Evolutionary conservation across 2,888 invertebrate species (phyloP).

Genomic region (Lydus trimaculatus): DNA sequence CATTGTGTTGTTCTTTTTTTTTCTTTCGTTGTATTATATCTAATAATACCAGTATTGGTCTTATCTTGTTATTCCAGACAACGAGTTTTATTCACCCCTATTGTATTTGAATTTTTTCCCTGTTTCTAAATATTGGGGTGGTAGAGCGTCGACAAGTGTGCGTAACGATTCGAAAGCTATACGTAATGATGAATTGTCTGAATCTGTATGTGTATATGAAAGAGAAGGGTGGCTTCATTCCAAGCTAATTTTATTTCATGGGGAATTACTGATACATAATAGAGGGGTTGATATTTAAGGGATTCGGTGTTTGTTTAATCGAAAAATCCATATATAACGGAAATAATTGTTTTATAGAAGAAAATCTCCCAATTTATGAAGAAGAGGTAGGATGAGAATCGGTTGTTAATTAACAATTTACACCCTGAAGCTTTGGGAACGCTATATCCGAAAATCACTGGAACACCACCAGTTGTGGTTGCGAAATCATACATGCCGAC

Average conservation of each 20-base stretch:
- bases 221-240: neutral
- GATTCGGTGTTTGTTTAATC: slow-evolving; percentile 1
- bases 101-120: slow-evolving; percentile 1
- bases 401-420: slow-evolving; percentile 9
- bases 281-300: neutral
- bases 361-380: neutral
- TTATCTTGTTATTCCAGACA: neutral
- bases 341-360: neutral
- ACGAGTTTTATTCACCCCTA: neutral
- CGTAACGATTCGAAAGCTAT: slow-evolving; percentile 6
- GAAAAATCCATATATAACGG: neutral
- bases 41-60: neutral
- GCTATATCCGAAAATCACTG: neutral
- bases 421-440: neutral
- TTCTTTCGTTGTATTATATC: neutral
- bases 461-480: neutral
- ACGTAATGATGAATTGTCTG: slow-evolving; percentile 12
- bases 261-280: neutral
- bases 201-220: neutral
- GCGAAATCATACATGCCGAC: slow-evolving; percentile 9
- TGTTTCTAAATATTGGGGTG: neutral
- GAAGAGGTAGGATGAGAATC: neutral
- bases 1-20: neutral
- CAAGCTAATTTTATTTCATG: slow-evolving; percentile 6
- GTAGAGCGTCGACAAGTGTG: slow-evolving; percentile 13